Percentiles rank a stretch among this genome's conserved stretches.
These are phyloP conservation scores for Stomatorhinus ivindoensis DNA, from an alignment of 2,113 vertebrate genomes.

Conservation along the genomic window DNA sequence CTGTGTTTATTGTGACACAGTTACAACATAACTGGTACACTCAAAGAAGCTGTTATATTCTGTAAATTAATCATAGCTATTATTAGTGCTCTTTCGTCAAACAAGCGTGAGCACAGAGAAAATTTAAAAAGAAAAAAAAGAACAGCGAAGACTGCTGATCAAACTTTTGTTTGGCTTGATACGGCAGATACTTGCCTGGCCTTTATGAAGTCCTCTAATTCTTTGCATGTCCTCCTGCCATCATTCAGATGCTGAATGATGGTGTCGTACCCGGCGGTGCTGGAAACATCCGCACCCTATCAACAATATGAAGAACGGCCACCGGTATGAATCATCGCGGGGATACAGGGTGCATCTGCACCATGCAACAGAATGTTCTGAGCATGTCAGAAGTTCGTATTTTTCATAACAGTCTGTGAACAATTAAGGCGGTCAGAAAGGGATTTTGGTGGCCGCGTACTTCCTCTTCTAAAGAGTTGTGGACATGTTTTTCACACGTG, in stretches of 20 bases:
- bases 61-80: neutral
- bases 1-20: neutral
- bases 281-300: slow-evolving; percentile 75
- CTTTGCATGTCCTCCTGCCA: slow-evolving; percentile 87
- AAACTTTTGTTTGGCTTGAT: neutral
- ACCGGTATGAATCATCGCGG: neutral
- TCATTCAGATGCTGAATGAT: slow-evolving; percentile 85
- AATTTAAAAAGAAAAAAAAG: neutral
- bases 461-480: neutral
- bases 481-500: neutral
- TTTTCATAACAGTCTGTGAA: neutral
- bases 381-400: neutral
- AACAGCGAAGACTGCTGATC: neutral
- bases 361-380: neutral
- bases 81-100: neutral
- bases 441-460: neutral
- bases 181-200: slow-evolving; percentile 66
- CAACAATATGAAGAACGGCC: slow-evolving; percentile 11
- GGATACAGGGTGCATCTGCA: neutral
- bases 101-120: neutral
- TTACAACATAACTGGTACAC: neutral
- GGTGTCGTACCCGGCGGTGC: slow-evolving; percentile 74
- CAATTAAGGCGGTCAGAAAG: neutral
- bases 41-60: neutral
- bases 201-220: slow-evolving; percentile 91